Conservation (phyloP, 2,888 invertebrate genomes). For the Drosophila birchii region DNA sequence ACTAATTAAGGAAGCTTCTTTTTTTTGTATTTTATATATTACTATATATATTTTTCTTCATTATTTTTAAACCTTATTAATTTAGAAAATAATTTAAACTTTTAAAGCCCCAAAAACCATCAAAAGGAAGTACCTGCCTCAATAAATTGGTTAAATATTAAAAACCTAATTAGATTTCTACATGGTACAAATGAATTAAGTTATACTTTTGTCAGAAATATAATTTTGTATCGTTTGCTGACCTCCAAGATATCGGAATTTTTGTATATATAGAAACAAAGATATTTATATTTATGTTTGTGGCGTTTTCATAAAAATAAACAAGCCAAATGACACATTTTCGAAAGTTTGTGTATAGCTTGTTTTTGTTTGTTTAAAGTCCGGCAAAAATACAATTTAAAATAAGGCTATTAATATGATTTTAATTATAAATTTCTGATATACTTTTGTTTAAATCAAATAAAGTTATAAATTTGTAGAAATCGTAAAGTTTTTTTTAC, state of each 20-base stretch:
- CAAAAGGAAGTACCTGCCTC: neutral
- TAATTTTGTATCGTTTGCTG: neutral
- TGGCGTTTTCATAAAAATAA: constrained; percentile 16
- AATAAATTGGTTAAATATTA: neutral
- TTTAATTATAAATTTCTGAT: neutral
- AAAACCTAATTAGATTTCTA: neutral
- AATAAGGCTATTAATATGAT: neutral
- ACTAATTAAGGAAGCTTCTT: neutral
- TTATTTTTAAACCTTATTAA: neutral
- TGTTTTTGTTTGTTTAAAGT: neutral
- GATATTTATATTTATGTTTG: neutral
- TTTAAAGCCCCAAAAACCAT: no score
- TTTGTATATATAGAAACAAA: neutral
- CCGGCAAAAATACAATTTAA: neutral
- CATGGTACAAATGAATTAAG: neutral
- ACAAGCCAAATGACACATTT: constrained; percentile 14
- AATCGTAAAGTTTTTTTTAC: neutral
- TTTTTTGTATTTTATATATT: neutral
- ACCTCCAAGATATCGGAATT: constrained; percentile 18
- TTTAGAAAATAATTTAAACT: no score
- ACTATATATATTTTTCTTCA: neutral
- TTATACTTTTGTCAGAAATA: neutral
- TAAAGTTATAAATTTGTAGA: neutral
- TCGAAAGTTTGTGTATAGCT: neutral
- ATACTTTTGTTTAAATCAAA: neutral